These are phyloP conservation scores for Lagopus muta DNA, from an alignment of 2,113 vertebrate genomes.

Conservation along the genomic window DNA sequence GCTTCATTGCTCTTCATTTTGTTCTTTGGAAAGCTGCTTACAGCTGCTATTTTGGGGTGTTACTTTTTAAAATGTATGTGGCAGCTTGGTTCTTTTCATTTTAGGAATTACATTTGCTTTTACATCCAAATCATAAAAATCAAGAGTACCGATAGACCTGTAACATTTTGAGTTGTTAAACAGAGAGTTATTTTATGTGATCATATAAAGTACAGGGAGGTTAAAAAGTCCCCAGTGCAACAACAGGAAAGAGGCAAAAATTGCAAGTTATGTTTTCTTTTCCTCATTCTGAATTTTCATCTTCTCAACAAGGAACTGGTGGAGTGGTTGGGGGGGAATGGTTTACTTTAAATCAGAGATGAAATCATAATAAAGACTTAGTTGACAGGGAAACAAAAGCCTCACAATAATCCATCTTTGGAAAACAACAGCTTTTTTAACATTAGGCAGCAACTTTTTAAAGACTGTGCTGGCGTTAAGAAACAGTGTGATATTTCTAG, in stretches of 20 bases:
- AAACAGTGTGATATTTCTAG: not conserved
- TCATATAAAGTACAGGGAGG: constrained; percentile 3
- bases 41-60: not conserved
- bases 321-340: no score
- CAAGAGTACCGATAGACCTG: constrained; percentile 26
- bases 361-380: not conserved
- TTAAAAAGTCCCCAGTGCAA: constrained; percentile 40
- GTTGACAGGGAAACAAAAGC: not conserved
- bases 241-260: constrained; percentile 12
- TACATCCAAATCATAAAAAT: constrained; percentile 26
- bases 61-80: not conserved
- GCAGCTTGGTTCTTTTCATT: constrained; percentile 25
- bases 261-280: not conserved
- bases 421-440: not conserved
- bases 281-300: not conserved
- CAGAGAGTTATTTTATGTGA: constrained; percentile 40
- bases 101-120: constrained; percentile 18
- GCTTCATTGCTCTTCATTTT: not conserved
- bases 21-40: not conserved
- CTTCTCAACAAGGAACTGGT: not conserved
- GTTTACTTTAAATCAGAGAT: not conserved
- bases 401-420: not conserved
- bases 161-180: constrained; percentile 45
- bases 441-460: not conserved
- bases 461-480: not conserved